Base-by-base conservation (phyloP, 2,113 vertebrate genomes). In the Xenopus tropicalis region DNA sequence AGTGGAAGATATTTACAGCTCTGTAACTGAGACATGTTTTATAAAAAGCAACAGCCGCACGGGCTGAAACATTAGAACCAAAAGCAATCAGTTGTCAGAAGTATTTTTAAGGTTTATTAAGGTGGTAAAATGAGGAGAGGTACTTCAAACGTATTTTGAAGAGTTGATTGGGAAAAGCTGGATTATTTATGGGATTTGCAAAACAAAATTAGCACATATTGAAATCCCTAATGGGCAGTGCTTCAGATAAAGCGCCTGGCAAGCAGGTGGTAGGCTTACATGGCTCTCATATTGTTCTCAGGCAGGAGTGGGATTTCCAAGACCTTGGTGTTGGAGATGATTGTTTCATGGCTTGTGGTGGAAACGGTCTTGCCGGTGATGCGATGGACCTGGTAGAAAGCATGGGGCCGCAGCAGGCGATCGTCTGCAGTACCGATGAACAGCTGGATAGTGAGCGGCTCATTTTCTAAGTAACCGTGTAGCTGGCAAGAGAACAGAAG, bases 351-450 rank as follows among this genome's bases (percentile, higher is more conserved):
- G 88, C 96, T 98, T 86, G 93, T 94, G 51, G 96, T 98, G 76
- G 95, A 96, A 66, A 98, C 96, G 0, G 96, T 98, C 86, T 98
- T 98, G 74, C 96, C 96, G 0, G 96, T 98, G 92, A 98, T 98
- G 16, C 96, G 93, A 79, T 98, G 96, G 61, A 98, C 96, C 91
- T 98, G 96, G 90, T 98, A 98, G 92, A 98, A 98, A 83, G 96
- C 95, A 71, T 98, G 96, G 16, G 96, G 96, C 77, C 96, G 87
- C 86, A 98, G 92, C 86, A 98, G 92, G 83, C 96, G 95, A 90
- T 98, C 96, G 51, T 98, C 96, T 57, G 96, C 96, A 0, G 96
- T 98, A 82, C 96, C 96, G 0, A 98, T 98, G 93, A 98, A 98
- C 83, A 98, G 92, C 94, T 98, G 96, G 69, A 98, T 90, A 3